Base-by-base conservation (phyloP, 92 coral and sea anemone genomes). In the Zoanthus solanderi region DNA sequence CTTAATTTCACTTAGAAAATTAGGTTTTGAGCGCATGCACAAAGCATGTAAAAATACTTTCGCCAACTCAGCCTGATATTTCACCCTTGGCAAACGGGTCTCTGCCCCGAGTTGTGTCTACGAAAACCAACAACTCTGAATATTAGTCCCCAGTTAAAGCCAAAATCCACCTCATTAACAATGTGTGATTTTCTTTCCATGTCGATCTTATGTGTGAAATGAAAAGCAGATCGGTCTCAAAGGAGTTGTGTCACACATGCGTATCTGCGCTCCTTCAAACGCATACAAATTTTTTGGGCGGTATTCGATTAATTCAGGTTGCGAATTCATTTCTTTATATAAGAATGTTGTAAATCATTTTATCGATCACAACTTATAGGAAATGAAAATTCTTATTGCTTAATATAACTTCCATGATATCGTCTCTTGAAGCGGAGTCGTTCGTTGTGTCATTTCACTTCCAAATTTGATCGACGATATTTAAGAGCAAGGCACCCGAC, bases 391-490 rank as follows among this genome's bases (percentile, higher is more conserved):
- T 45, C 58, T 44, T 81, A 32, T 53, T 65, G 18, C 18, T 29
- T 46, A 45, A 67, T 30, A 81, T 58, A 47, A 44, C 75, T 60
- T 46, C 85, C 76, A 16, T 81, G 85, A 44, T 73, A 66, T 50
- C 85, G 66, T 18, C 71, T 68, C 76, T 66, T 46, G 61, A 81
- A 67, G 85, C 56, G 28, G 9, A 42, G 57, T 65, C 45, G 60
- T 63, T 80, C 85, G 66, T 30, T 66, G 76, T 66, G 75, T 71
- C 85, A 61, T 61, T 46, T 81, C 61, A 61, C 85, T 81, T 48
- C 85, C 85, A 81, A 46, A 48, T 81, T 66, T 48, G 56, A 34
- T 81, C 85, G 85, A 81, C 75, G 85, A 81, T 17, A 0, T 34
- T 14, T 68, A 80, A 46, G 63, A 53, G 28, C 85, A 65, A 12